Evolutionary conservation across 2,888 invertebrate species (phyloP).

Genomic region (Emmelina monodactyla): DNA sequence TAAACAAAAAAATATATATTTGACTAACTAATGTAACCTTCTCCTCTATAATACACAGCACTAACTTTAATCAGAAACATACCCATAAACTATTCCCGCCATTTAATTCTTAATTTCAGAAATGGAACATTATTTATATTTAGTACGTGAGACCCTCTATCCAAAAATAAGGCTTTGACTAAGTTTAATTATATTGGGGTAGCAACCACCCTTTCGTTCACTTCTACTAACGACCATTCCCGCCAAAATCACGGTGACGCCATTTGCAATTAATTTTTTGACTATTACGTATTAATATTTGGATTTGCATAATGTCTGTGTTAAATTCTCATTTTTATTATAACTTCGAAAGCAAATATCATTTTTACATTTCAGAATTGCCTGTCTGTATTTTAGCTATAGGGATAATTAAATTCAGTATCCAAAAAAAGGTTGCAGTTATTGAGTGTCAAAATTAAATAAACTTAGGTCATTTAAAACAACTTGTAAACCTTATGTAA

Average conservation of each 20-base stretch:
- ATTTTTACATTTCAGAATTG: too few relatives aligned
- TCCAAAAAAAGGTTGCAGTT: not conserved
- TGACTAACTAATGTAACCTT: too few relatives aligned
- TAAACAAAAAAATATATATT: too few relatives aligned
- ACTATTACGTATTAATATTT: conserved; percentile 16
- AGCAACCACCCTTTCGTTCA: conserved; percentile 45
- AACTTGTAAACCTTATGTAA: not conserved
- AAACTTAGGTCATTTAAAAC: not conserved
- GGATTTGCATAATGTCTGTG: not conserved
- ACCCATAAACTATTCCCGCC: too few relatives aligned
- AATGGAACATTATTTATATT: conserved; percentile 8
- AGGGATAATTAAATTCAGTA: too few relatives aligned
- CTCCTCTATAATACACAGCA: too few relatives aligned
- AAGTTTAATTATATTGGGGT: conserved; percentile 51
- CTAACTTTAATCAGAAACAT: too few relatives aligned
- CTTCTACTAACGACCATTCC: conserved; percentile 54
- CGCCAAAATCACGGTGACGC: conserved; percentile 48
- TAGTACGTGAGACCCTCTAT: conserved; percentile 19
- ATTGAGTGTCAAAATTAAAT: not conserved
- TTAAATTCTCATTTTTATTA: too few relatives aligned
- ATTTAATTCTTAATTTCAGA: too few relatives aligned
- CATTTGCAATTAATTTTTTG: conserved; percentile 57
- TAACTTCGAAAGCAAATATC: too few relatives aligned
- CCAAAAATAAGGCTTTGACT: conserved; percentile 26
- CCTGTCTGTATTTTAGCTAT: too few relatives aligned